These are phyloP conservation scores for Crocodylus rhombifer DNA, from an alignment of 2,797 vertebrate genomes.

Conservation along the genomic window DNA sequence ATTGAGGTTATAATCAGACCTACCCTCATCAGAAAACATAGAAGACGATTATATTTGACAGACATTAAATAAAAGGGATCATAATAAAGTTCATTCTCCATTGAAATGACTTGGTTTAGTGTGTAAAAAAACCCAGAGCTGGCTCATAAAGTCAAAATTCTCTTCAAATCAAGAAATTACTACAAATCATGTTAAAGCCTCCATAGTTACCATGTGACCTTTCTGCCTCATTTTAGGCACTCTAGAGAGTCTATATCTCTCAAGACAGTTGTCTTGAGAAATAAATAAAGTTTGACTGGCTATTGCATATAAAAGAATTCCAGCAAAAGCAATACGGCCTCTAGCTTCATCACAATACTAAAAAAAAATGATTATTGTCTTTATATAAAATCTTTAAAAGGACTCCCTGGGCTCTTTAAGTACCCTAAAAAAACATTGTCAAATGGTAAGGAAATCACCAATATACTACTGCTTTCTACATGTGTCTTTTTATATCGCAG, in stretches of 20 bases:
- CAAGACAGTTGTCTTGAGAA: not conserved
- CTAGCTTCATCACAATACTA: conserved; percentile 58
- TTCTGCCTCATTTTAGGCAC: not conserved
- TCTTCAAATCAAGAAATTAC: conserved; percentile 37
- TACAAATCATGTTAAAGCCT: conserved; percentile 7
- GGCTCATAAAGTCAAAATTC: conserved; percentile 17
- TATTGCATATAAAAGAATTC: conserved; percentile 48
- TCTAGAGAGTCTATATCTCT: conserved; percentile 14
- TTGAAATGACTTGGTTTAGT: conserved; percentile 5
- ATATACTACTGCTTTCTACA: conserved; percentile 56
- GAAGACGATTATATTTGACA: conserved; percentile 34
- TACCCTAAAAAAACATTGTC: conserved; percentile 56
- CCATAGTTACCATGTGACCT: not conserved
- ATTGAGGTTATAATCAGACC: not conserved
- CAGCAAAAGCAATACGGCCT: conserved; percentile 14
- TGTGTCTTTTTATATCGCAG: conserved; percentile 50
- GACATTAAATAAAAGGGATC: conserved; percentile 34
- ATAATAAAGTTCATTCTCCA: conserved; percentile 28
- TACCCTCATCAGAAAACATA: not conserved
- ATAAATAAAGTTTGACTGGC: conserved; percentile 46
- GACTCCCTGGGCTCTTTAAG: conserved; percentile 55
- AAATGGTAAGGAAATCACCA: conserved; percentile 62
- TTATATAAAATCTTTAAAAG: conserved; percentile 72
- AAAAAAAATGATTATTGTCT: conserved; percentile 65
- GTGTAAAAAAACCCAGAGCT: conserved; percentile 35